These are phyloP conservation scores for Bombus confusus DNA, from an alignment of 1,140 invertebrate species.

Conservation along the genomic window DNA sequence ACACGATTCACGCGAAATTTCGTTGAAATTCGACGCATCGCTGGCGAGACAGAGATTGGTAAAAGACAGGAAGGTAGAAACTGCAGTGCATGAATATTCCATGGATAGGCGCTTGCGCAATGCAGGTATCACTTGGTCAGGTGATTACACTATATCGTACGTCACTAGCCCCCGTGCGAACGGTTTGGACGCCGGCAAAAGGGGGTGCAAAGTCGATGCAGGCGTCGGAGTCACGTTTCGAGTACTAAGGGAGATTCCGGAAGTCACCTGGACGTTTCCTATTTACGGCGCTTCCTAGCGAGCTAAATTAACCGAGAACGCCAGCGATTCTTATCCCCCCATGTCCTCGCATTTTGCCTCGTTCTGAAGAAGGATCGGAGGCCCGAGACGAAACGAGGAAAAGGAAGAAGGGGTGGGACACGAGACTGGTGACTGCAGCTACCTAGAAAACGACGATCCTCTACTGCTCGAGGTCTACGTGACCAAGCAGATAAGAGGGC, in stretches of 20 bases:
- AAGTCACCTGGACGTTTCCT: conserved; percentile 70
- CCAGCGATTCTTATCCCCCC: conserved; percentile 77
- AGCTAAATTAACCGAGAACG: conserved; percentile 79
- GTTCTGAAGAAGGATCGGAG: conserved; percentile 52
- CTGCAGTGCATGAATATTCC: conserved; percentile 70
- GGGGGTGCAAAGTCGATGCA: conserved; percentile 20
- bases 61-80: conserved; percentile 40
- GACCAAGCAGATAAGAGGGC: conserved; percentile 80
- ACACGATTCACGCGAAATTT: too few relatives aligned
- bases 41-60: too few relatives aligned
- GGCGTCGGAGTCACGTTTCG: neutral
- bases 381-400: neutral
- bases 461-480: conserved; percentile 68
- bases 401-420: neutral
- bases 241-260: conserved; percentile 20
- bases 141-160: conserved; percentile 56
- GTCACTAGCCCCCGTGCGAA: conserved; percentile 44
- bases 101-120: conserved; percentile 61
- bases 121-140: conserved; percentile 51
- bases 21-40: too few relatives aligned
- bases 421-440: neutral
- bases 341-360: conserved; percentile 73
- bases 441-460: conserved; percentile 27
- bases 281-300: conserved; percentile 76
- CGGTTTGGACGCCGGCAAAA: conserved; percentile 39